Percentiles rank a stretch among this genome's conserved stretches.
phyloP scores from a whole-genome alignment of 2,888 invertebrate species.

The Spisula solida region DNA sequence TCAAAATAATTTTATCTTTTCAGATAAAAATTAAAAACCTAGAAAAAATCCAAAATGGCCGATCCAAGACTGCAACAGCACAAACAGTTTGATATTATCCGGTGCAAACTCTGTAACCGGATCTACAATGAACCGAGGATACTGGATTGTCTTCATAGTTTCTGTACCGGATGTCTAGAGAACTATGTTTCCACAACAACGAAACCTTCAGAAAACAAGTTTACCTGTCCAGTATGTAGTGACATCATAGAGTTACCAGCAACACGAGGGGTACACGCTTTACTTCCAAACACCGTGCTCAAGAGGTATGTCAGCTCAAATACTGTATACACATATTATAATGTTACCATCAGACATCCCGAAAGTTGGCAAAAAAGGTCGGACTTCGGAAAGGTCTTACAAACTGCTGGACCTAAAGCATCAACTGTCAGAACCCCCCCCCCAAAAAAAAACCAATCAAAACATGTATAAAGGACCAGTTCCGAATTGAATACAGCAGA shows the following conservation, averaged over 20 bases:
- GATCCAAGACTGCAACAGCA: constrained; percentile 31
- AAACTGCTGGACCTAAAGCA: no score
- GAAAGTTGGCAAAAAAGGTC: no score
- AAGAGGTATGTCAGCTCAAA: constrained; percentile 44
- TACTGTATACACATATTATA: no score
- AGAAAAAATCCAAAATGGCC: not conserved
- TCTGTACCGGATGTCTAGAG: constrained; percentile 79
- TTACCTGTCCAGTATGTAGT: constrained; percentile 69
- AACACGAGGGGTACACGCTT: constrained; percentile 44
- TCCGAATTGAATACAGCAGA: no score
- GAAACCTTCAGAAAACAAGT: constrained; percentile 29
- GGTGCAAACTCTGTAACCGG: constrained; percentile 78
- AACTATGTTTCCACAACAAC: constrained; percentile 53
- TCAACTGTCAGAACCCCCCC: no score
- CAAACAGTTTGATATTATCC: constrained; percentile 69
- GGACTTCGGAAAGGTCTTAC: no score
- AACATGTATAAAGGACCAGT: no score
- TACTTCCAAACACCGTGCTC: constrained; percentile 63
- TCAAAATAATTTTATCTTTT: not conserved
- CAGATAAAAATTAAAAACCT: not conserved
- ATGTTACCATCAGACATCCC: no score
- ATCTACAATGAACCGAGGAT: constrained; percentile 80
- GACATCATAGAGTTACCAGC: constrained; percentile 56
- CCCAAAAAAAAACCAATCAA: no score
- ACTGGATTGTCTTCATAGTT: constrained; percentile 82